Evolutionary conservation across 2,113 vertebrate species (phyloP).

Genomic region (Amphiprion percula): DNA sequence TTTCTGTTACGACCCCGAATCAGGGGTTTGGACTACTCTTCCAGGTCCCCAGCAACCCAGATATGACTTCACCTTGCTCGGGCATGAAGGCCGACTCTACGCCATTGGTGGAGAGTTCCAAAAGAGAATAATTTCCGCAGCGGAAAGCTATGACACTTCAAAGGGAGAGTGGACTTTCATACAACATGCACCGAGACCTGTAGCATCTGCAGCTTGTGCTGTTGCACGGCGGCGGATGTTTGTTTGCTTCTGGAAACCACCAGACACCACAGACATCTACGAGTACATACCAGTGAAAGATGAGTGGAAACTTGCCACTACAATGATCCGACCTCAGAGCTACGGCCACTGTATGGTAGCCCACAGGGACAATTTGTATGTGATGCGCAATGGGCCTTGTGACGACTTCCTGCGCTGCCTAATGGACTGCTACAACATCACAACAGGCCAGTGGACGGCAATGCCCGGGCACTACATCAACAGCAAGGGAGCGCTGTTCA

Average conservation of each 20-base stretch:
- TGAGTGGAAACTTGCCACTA: conserved; percentile 85
- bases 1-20: conserved; percentile 90
- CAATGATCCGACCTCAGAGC: conserved; percentile 90
- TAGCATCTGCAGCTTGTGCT: conserved; percentile 87
- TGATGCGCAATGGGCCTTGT: conserved; percentile 93
- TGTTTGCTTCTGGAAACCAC: conserved; percentile 93
- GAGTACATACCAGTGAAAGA: conserved; percentile 86
- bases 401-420: conserved; percentile 94
- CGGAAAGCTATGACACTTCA: conserved; percentile 87
- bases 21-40: conserved; percentile 87
- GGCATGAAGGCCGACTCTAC: conserved; percentile 87
- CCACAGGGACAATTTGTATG: conserved; percentile 92
- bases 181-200: conserved; percentile 86
- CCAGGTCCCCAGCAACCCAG: conserved; percentile 91
- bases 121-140: conserved; percentile 85
- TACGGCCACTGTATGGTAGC: conserved; percentile 97
- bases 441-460: conserved; percentile 91
- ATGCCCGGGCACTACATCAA: conserved; percentile 93
- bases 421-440: conserved; percentile 94
- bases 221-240: conserved; percentile 91
- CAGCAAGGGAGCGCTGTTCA: conserved; percentile 97
- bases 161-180: conserved; percentile 87
- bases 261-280: conserved; percentile 90
- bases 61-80: conserved; percentile 89
- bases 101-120: conserved; percentile 91